These are phyloP conservation scores for Drosophila azteca DNA, from an alignment of 1,140 invertebrate genomes.

Conservation along the genomic window DNA sequence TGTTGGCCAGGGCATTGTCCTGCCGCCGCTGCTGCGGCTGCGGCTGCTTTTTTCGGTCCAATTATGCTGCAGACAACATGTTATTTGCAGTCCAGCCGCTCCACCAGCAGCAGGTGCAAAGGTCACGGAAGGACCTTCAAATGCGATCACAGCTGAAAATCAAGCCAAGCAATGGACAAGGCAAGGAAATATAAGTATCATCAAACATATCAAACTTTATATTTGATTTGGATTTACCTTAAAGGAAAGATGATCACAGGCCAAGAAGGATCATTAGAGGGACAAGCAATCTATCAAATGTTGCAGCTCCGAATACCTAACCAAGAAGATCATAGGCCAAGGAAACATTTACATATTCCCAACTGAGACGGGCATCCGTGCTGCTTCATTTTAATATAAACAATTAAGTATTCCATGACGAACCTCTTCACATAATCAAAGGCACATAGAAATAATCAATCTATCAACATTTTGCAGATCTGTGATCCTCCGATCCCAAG, in stretches of 20 bases:
- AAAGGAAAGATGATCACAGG: no score
- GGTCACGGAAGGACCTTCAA: slow-evolving; percentile 36
- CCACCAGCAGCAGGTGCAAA: slow-evolving; percentile 54
- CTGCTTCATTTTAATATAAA: no score
- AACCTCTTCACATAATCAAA: background rate
- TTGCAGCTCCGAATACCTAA: no score
- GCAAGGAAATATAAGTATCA: background rate
- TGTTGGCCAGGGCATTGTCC: slow-evolving; percentile 58
- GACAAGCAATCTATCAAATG: no score
- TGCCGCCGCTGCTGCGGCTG: slow-evolving; percentile 1
- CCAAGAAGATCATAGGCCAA: no score
- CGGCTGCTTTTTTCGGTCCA: slow-evolving; percentile 21
- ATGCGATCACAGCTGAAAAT: slow-evolving; percentile 56
- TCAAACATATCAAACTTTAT: slow-evolving; percentile 5
- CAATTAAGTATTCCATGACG: no score
- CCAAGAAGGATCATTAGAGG: no score
- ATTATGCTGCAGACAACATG: slow-evolving; percentile 52
- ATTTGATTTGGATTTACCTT: background rate
- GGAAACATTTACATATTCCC: no score
- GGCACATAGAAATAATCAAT: slow-evolving; percentile 27
- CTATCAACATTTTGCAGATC: slow-evolving; percentile 7
- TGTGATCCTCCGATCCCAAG: no score
- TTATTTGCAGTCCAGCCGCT: slow-evolving; percentile 59
- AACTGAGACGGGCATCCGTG: no score
- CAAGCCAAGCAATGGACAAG: background rate